Conservation (phyloP, 1,140 invertebrate genomes). For the Drosophila asahinai region DNA sequence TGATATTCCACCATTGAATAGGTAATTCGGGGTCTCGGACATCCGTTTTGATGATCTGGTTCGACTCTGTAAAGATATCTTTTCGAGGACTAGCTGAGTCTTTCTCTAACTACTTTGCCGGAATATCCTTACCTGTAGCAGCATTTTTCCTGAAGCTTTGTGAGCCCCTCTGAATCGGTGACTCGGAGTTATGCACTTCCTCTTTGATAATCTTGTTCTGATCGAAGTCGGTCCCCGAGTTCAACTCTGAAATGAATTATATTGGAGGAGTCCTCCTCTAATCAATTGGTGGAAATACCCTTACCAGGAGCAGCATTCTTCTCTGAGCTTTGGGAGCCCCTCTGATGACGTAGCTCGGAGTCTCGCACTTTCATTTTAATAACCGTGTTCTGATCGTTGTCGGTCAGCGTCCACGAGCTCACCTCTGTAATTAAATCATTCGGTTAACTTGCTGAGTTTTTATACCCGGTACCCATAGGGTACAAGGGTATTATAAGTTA, state of each 20-base stretch:
- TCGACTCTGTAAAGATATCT: neutral
- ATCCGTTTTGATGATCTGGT: neutral
- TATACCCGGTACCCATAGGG: no score
- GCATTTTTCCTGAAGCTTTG: neutral
- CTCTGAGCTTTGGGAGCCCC: no score
- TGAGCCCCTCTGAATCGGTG: neutral
- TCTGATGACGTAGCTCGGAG: neutral
- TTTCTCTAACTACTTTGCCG: neutral
- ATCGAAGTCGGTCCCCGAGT: neutral
- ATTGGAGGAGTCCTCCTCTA: no score
- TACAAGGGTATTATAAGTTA: no score
- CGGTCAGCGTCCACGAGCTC: neutral
- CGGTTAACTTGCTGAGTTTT: no score
- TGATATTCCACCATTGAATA: neutral
- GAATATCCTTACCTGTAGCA: neutral
- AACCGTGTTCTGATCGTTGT: neutral
- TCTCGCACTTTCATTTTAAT: accelerated
- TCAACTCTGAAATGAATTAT: neutral
- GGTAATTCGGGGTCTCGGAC: no score
- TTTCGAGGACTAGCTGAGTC: neutral
- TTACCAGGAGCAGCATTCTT: neutral
- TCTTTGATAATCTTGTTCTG: neutral
- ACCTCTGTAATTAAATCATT: neutral
- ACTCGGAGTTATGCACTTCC: neutral
- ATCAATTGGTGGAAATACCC: no score